These are phyloP conservation scores for Pipistrellus kuhlii DNA, from an alignment of 2,797 vertebrate species.

Conservation along the genomic window DNA sequence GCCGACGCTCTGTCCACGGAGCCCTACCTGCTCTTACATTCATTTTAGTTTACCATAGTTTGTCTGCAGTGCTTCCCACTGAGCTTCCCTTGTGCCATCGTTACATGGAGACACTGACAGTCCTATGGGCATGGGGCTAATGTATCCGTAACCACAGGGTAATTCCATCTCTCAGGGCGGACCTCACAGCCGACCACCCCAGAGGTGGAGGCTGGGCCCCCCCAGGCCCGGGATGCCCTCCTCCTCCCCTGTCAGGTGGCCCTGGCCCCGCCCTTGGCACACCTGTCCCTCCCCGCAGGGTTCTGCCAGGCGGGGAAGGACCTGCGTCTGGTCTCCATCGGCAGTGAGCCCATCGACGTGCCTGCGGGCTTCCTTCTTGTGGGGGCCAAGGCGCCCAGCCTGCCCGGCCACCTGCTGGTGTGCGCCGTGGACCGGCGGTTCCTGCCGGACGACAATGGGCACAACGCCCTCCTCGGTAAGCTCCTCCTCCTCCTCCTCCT, in stretches of 20 bases:
- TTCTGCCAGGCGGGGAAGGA: slow-evolving; percentile 98
- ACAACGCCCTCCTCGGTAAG: slow-evolving; percentile 96
- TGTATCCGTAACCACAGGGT: fast-evolving
- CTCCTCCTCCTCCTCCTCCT: not conserved
- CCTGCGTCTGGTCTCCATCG: slow-evolving; percentile 93
- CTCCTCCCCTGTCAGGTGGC: fast-evolving
- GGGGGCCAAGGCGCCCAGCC: slow-evolving; percentile 93
- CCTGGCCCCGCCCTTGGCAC: not conserved
- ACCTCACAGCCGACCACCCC: too few relatives aligned
- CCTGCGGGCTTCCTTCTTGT: slow-evolving; percentile 94
- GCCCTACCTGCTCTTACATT: not conserved
- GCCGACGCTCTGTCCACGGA: too few relatives aligned
- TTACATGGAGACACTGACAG: fast-evolving
- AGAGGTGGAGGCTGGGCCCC: not conserved
- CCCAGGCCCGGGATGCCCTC: fast-evolving
- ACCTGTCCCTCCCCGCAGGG: slow-evolving; percentile 82
- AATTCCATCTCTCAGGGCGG: not conserved
- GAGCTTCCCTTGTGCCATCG: not conserved
- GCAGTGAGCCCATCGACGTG: slow-evolving; percentile 92
- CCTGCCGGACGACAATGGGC: slow-evolving; percentile 95
- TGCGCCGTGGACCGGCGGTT: slow-evolving; percentile 97
- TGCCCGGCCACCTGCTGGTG: slow-evolving; percentile 94
- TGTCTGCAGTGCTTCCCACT: not conserved
- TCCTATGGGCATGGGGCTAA: fast-evolving
- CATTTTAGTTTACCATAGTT: not conserved